phyloP scores from a whole-genome alignment of 2,797 vertebrate species.

The Morus bassanus region DNA sequence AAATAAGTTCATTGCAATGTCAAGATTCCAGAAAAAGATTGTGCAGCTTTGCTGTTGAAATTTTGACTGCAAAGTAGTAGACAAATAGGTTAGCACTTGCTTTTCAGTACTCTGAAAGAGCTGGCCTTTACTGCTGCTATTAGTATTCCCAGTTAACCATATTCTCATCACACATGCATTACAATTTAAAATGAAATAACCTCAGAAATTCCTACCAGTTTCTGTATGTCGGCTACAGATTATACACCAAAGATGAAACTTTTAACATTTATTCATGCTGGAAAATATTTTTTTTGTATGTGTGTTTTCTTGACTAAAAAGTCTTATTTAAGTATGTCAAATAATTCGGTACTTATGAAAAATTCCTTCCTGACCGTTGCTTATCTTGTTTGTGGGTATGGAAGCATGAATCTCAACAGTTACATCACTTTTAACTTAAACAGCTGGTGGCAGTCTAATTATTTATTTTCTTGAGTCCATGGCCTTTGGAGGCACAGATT shows the following conservation, averaged over 20 bases:
- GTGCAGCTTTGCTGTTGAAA: background rate
- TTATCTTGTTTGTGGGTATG: background rate
- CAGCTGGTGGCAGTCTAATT: background rate
- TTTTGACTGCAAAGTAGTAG: background rate
- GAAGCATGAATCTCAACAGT: background rate
- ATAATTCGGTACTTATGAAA: background rate
- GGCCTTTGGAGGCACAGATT: background rate
- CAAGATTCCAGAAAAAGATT: background rate
- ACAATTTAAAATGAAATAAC: background rate
- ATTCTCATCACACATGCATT: background rate
- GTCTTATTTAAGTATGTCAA: background rate
- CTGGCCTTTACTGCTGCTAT: background rate
- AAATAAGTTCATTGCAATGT: background rate
- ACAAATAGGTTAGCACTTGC: background rate
- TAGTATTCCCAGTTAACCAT: background rate
- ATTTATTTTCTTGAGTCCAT: slow-evolving; percentile 7
- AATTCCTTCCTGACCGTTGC: background rate
- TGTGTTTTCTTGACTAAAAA: background rate
- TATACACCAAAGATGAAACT: background rate
- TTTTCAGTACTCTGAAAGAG: background rate
- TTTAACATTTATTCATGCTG: background rate
- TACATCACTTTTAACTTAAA: slow-evolving; percentile 20
- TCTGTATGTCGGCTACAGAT: background rate
- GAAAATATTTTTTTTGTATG: background rate
- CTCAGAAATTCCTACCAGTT: background rate